A percentile compares a stretch with the other conserved stretches of the same genome.
Conservation (phyloP, 37 sponge, comb jelly and placozoan genomes). For the Halichondria panicea region DNA sequence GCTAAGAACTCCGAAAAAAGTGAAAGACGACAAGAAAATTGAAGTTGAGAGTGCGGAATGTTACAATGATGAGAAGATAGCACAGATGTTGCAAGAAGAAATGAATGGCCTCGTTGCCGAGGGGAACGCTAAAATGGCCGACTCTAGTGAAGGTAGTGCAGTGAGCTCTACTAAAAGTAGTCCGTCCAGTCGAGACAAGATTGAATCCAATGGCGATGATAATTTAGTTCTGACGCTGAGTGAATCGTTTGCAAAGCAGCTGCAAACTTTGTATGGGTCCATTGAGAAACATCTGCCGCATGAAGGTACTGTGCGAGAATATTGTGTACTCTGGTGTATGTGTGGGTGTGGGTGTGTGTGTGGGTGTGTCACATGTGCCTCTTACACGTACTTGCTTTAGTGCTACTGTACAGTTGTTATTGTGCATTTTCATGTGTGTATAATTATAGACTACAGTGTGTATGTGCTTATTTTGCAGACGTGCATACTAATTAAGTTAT, state of each 20-base stretch:
- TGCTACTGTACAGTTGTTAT: no score
- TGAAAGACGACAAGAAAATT: no score
- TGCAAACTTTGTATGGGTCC: conserved; percentile 70
- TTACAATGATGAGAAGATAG: conserved; percentile 25
- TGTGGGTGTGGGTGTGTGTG: not conserved
- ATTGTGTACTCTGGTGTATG: not conserved
- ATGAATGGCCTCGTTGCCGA: not conserved
- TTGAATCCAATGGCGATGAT: conserved; percentile 4
- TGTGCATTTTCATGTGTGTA: no score
- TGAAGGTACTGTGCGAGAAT: conserved; percentile 12
- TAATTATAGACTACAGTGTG: no score
- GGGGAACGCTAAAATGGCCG: not conserved
- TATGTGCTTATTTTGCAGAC: no score
- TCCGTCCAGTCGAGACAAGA: not conserved
- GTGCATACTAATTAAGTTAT: no score
- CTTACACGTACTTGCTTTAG: no score
- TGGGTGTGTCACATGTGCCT: no score
- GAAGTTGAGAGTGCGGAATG: conserved; percentile 13
- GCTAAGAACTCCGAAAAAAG: no score
- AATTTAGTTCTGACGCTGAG: conserved; percentile 59
- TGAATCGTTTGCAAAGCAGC: conserved; percentile 42
- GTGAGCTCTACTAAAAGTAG: not conserved
- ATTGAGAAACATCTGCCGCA: conserved; percentile 23
- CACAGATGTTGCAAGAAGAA: conserved; percentile 13
- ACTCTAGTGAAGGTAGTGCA: not conserved